Conservation (phyloP, 2,888 invertebrate species). For the Mesochorus sp. region DNA sequence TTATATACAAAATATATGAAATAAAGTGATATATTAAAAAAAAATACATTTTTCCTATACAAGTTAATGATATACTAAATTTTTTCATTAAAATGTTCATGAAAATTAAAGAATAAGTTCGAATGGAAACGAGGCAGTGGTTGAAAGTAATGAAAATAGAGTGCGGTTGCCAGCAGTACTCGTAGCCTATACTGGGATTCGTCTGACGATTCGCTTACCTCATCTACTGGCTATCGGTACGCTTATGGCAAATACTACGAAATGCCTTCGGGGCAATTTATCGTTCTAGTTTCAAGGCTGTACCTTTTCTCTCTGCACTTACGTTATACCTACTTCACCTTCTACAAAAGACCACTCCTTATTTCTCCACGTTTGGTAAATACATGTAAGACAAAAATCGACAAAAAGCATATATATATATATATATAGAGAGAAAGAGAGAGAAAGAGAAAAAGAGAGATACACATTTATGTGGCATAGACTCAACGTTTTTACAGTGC, state of each 20-base stretch:
- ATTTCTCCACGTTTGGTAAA: conserved; percentile 17
- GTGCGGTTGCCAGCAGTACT: conserved; percentile 3
- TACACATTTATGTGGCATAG: conserved; percentile 12
- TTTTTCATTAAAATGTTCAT: no score
- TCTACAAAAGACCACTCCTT: conserved; percentile 35
- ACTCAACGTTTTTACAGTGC: conserved; percentile 33
- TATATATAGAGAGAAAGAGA: no score
- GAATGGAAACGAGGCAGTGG: conserved; percentile 2
- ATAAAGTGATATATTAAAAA: no score
- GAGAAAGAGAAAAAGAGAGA: no score
- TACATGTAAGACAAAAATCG: conserved; percentile 45
- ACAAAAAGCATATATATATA: not conserved
- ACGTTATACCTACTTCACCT: conserved; percentile 5
- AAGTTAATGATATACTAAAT: not conserved
- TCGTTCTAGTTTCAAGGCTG: conserved; percentile 44
- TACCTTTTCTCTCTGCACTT: conserved; percentile 3
- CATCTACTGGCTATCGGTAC: conserved; percentile 36
- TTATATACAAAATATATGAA: no score
- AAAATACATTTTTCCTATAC: not conserved
- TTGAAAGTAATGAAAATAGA: conserved; percentile 2
- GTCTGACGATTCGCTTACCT: conserved; percentile 52
- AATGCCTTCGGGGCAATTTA: conserved; percentile 69
- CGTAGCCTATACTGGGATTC: conserved; percentile 2
- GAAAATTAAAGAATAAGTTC: no score
- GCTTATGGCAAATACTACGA: conserved; percentile 60